phyloP scores from a whole-genome alignment of 2,113 vertebrate species.

The Pituophis catenifer region DNA sequence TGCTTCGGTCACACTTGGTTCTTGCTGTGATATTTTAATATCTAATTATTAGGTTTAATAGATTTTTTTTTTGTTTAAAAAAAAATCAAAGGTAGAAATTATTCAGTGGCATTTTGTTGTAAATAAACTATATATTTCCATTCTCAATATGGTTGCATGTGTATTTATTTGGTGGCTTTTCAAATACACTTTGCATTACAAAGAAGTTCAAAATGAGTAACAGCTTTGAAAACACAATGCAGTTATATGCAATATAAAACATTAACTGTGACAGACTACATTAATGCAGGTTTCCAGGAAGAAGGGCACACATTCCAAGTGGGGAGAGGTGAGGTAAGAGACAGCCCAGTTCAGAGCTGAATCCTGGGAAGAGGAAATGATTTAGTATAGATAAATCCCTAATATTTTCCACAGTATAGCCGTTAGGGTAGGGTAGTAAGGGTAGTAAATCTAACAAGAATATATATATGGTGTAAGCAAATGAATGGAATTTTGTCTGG shows the following conservation, averaged over 20 bases:
- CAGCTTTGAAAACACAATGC: neutral
- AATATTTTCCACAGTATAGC: neutral
- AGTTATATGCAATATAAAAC: neutral
- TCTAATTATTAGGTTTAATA: slow-evolving; percentile 47
- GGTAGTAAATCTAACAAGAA: neutral
- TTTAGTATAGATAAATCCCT: neutral
- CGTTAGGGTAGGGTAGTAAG: too few species aligned
- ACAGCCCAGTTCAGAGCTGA: neutral
- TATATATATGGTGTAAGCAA: neutral
- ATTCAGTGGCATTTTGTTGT: slow-evolving; percentile 44
- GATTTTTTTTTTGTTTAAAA: slow-evolving; percentile 43
- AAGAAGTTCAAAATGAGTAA: neutral
- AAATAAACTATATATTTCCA: slow-evolving; percentile 59
- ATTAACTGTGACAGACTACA: neutral
- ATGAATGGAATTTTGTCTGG: neutral
- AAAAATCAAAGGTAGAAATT: slow-evolving; percentile 53
- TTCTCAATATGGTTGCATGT: slow-evolving; percentile 31
- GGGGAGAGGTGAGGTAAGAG: neutral
- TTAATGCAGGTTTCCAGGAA: neutral
- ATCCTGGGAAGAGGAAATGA: neutral
- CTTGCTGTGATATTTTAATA: slow-evolving; percentile 35
- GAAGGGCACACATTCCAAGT: neutral
- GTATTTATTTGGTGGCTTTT: slow-evolving; percentile 17
- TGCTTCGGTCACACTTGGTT: slow-evolving; percentile 37
- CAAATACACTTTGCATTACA: neutral